phyloP scores from a whole-genome alignment of 1,140 invertebrate genomes.

The Thaumatotibia leucotreta region DNA sequence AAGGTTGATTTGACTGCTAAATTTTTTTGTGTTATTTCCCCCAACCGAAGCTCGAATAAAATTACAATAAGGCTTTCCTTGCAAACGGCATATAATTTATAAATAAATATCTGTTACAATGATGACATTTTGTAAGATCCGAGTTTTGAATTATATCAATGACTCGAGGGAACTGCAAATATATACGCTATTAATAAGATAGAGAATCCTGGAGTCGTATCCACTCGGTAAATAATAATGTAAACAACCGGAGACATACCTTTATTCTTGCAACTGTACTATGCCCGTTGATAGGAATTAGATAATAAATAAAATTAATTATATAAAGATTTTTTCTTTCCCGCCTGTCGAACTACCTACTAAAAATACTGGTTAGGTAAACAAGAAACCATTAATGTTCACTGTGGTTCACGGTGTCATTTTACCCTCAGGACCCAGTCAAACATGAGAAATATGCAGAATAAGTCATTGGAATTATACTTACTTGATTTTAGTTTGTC shows the following conservation, averaged over 20 bases:
- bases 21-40: slow-evolving; percentile 50
- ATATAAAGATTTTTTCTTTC: slow-evolving; percentile 48
- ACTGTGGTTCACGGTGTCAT: no score
- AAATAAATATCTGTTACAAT: slow-evolving; percentile 28
- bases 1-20: slow-evolving; percentile 31
- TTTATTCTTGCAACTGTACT: slow-evolving; percentile 72
- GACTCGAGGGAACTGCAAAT: slow-evolving; percentile 25
- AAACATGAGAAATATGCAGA: no score
- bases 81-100: slow-evolving; percentile 53
- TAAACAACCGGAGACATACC: slow-evolving; percentile 46
- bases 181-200: slow-evolving; percentile 32
- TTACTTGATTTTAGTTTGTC: no score
- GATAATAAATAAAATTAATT: slow-evolving; percentile 74
- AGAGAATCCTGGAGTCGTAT: slow-evolving; percentile 40
- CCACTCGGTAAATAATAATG: slow-evolving; percentile 42
- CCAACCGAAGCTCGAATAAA: slow-evolving; percentile 49
- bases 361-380: background rate
- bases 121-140: slow-evolving; percentile 45
- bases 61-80: slow-evolving; percentile 67
- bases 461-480: no score
- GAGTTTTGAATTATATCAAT: slow-evolving; percentile 36
- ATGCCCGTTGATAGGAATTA: slow-evolving; percentile 70
- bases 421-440: no score
- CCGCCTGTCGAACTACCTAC: slow-evolving; percentile 1
- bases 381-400: background rate